These are phyloP conservation scores for Lacerta agilis DNA, from an alignment of 2,797 vertebrate species.

Conservation along the genomic window DNA sequence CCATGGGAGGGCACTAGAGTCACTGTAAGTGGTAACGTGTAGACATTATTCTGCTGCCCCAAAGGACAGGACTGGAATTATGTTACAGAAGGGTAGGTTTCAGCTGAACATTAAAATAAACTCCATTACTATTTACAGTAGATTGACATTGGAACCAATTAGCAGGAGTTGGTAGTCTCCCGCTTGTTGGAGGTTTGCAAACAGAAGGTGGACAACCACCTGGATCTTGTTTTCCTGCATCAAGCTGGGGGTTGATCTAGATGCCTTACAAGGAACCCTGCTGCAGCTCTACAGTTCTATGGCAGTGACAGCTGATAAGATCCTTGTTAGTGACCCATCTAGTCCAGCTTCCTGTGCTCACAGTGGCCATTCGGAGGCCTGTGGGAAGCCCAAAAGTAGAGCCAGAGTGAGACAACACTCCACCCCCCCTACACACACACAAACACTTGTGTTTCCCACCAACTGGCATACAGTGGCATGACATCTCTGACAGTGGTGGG, in stretches of 20 bases:
- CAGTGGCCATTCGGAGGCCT: too few species aligned
- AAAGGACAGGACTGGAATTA: not conserved
- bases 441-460: too few species aligned
- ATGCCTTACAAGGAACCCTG: not conserved
- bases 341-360: too few species aligned
- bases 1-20: too few species aligned
- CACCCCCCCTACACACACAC: too few species aligned
- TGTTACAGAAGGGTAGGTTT: not conserved
- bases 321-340: too few species aligned
- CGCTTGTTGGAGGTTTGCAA: not conserved
- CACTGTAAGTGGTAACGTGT: too few species aligned
- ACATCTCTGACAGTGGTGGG: too few species aligned
- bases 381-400: too few species aligned
- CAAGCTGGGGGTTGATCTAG: not conserved
- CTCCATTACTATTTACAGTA: not conserved
- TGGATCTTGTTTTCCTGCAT: not conserved
- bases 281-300: not conserved
- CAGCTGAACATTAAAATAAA: not conserved
- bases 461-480: too few species aligned
- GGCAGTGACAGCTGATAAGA: too few species aligned
- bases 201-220: not conserved
- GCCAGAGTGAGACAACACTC: too few species aligned
- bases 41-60: not conserved
- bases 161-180: not conserved
- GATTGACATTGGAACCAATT: not conserved